Evolutionary conservation across 2,797 vertebrate genomes (phyloP), one percentile per base, ranked within the genome.

Genomic region (Antrozous pallidus): DNA sequence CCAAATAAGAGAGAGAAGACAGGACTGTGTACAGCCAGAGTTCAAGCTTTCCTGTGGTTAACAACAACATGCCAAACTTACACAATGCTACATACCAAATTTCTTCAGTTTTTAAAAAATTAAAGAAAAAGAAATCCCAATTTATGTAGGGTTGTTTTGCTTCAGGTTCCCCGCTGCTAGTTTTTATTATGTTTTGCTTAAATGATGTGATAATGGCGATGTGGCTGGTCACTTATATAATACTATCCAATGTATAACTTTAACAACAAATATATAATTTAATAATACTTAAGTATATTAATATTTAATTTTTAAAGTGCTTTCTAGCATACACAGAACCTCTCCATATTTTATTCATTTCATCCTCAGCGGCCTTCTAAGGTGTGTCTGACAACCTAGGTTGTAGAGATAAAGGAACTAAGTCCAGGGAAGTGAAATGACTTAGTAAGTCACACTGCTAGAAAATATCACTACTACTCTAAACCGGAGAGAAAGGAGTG

Each of bases 271-370:
- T 54, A 33, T 51, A 75, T 45, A 40, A 40, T 45, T 85, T 79
- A 61, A 65, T 78, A 47, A 85, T 86, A 88, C 38, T 70, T 86
- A 54, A 58, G 87, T 74, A 63, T 67, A 79, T 40, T 79, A 47
- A 83, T 83, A 81, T 89, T 82, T 90, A n/a, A 89, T 80, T 90
- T 87, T 82, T 86, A 82, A 70, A 87, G 61, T 88, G 16, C 11
- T 94, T 82, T 84, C 36, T 33, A 56, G 56, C 58, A 78, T 45
- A 86, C 40, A 81, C 12, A 47, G 73, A 58, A 75, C 24, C 5
- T 73, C 58, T 90, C 36, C 65, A 42, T 91, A 88, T 80, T 91
- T 91, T 95, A 75, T 87, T 81, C 61, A 65, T 45, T 81, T 77
- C 78, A 49, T 56, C 40, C 7, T 40, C 40, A 63, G 58, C 18